Evolutionary conservation across 2,888 invertebrate genomes (phyloP), one percentile per base, ranked within the genome.

Genomic region (Rhimphoctona megacephalus): DNA sequence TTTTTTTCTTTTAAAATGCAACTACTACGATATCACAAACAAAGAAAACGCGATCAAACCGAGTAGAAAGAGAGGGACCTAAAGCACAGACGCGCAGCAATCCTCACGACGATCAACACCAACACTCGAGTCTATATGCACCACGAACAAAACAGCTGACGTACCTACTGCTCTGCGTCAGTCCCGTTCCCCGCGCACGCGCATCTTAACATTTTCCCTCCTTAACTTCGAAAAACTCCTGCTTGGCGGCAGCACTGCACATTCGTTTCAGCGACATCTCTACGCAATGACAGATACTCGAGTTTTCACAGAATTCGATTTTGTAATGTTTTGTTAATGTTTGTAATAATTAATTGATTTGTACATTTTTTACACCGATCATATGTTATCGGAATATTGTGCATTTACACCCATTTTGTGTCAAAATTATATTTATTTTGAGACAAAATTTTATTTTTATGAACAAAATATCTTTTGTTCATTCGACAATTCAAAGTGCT

Each of bases 111-210:
- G 81, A 87, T 77, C 89, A 87, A 87, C 87, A 67, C 80, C 57
- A 79, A 70, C 84, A 83, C 86, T 86, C 74, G 83, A 83, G 81
- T 85, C 81, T 78, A 87, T 74, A 86, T 82, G 90, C 89, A 90
- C 89, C 88, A 57, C 88, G 86, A 89, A 91, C 92, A 90, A 92
- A 92, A 92, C 92, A 92, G 92, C 92, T 92, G 92, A 92, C 92
- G 92, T 92, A 90, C 92, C 85, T 80, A 70, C 76, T 49, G 74
- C 89, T 88, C 87, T 91, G 90, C 91, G 91, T 91, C 91, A 91
- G 90, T 90, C 46, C 46, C 89, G 72, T 19, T 73, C 52, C 46
- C 36, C 33, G 85, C 80, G 85, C 83, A 73, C 83, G 85, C 81
- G 85, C 83, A 14, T 2, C 1, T 30, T 30, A 30, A 30, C 61